Base-by-base conservation (phyloP, 37 sponge, comb jelly and placozoan species). In the Spongilla lacustris region DNA sequence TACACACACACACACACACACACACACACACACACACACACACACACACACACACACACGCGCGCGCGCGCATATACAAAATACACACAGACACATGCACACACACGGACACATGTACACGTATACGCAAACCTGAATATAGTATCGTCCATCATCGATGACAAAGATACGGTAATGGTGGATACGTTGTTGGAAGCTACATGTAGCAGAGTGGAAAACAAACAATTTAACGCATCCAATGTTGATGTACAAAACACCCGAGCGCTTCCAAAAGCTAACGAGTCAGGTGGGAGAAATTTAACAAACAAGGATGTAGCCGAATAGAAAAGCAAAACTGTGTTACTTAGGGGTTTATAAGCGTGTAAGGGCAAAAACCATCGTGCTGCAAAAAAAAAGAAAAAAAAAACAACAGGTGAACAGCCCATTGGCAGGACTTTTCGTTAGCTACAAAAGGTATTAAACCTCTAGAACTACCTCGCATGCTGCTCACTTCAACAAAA, bases 101-200 rank as follows among this genome's bases (percentile, higher is more conserved):
- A 41, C 74, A 74, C 26, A 83, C 74, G 12, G 10, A 83, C 74
- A 74, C 78, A 67, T 0, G 49, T 29, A 27, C 29, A 77, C 78
- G 33, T 0, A 77, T 29, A 27, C 29, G 49, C 77, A 50, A 74
- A 96, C 94, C 92, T 91, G 85, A 23, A 93, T 75, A 78, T 79
- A 85, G 12, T 93, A 66, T 66, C 25, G 50, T 9, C 88, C 87
- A 14, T 88, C 85, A 6, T 93, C 96, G 80, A 81, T 79, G 26
- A 92, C 89, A 3, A 96, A 29, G n/a, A 96, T 94, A 11, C 97
- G 80, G 34, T 96, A 96, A 68, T 96, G 97, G 87, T 94, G 92
- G 26, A 96, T 93, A 21, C 92, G 76, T 35, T 87, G 66, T 75
- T 91, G 92, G 27, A 77, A 86, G 25, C 95, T 94, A 58, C 17